Percentiles rank a stretch among this genome's conserved stretches.
Evolutionary conservation across 92 coral and sea anemone species (phyloP).

Genomic region (Bergia puertoricense): DNA sequence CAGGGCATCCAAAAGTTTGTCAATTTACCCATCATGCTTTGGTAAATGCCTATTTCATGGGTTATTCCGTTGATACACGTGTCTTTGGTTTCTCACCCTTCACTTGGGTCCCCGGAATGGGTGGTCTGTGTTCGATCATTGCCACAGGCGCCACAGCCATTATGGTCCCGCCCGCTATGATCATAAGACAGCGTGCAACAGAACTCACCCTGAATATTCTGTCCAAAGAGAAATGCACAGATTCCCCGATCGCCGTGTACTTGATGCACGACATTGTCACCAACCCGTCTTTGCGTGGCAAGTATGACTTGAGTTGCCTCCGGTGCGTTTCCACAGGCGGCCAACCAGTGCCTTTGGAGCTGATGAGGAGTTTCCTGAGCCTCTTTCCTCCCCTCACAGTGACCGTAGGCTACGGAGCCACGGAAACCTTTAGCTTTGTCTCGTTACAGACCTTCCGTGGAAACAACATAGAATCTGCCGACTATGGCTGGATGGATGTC

Average conservation of each 20-base stretch:
- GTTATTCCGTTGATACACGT: not conserved
- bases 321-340: not conserved
- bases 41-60: not conserved
- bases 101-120: constrained; percentile 17
- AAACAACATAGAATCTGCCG: not conserved
- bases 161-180: not conserved
- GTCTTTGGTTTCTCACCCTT: constrained; percentile 3
- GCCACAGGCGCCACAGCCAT: not conserved
- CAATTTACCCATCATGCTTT: constrained; percentile 6
- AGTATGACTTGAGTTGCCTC: not conserved
- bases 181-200: not conserved
- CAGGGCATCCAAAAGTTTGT: constrained; percentile 1
- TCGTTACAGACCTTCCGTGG: not conserved
- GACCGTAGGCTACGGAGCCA: constrained; percentile 21
- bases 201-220: not conserved
- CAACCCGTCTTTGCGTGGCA: constrained; percentile 2
- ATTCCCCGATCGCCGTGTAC: not conserved
- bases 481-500: constrained; percentile 8
- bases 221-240: constrained; percentile 7
- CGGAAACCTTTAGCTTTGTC: constrained; percentile 17
- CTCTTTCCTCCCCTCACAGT: not conserved
- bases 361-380: constrained; percentile 8
- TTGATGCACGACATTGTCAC: constrained; percentile 8
- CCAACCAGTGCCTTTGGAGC: not conserved
- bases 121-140: not conserved